Evolutionary conservation across 2,888 invertebrate species (phyloP), one percentile per base, ranked within the genome.

Genomic region (Clistopyga incitator): DNA sequence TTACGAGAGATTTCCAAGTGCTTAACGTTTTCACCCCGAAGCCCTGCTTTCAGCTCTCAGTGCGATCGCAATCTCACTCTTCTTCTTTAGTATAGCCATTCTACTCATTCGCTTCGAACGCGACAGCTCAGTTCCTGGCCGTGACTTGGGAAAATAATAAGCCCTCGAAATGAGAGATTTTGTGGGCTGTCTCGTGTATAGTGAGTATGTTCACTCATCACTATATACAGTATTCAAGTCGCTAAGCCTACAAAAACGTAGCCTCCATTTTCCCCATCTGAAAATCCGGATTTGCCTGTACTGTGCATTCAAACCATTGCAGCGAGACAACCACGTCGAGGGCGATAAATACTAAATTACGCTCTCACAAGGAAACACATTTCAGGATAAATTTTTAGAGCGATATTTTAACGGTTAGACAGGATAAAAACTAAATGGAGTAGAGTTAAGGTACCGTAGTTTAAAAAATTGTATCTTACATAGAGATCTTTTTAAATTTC

Each of bases 21-120:
- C 52, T 47, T 67, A 25, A 34, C 50, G 68, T 29, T 68, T 68
- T 50, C 50, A n/a, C 68, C 68, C 83, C 68, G 88, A 88, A 89
- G 87, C 87, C 87, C 18, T 86, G n/a, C 18, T 74, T 61, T 59
- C 42, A 25, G 47, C 34, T 64, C 65, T 52, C 47, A 47, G 47
- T 47, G 47, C 47, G 13, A 47, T 47, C 13, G 47, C 6, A 18
- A 50, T 50, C 18, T 50, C 18, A 50, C 50, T 50, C n/a, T 50
- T 50, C n/a, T 50, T 50, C 50, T 50, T 50, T 18, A 1, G n/a
- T 6, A 50, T 18, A 50, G 18, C 18, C n/a, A 50, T 50, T 18
- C 50, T 50, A 50, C 50, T n/a, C 18, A 6, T 50, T n/a, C 18
- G n/a, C 50, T 50, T 50, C 8, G n/a, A 50, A 50, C 50, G 50